A percentile compares a stretch with the other conserved stretches of the same genome.
These are phyloP conservation scores for Trissolcus brochymenae DNA, from an alignment of 2,888 invertebrate genomes.

Conservation along the genomic window DNA sequence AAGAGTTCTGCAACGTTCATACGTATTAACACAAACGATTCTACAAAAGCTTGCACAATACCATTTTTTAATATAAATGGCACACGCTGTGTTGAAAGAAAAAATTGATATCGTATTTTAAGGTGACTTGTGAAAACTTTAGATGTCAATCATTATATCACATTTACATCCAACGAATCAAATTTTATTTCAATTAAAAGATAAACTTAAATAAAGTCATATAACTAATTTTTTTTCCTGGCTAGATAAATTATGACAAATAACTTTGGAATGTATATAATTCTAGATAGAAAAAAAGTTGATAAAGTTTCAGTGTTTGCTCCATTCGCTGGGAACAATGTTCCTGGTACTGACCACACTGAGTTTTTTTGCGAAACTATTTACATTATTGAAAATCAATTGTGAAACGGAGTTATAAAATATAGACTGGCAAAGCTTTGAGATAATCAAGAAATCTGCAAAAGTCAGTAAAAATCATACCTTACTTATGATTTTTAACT, in stretches of 20 bases:
- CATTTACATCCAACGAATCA: background rate
- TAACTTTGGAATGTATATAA: background rate
- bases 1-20: too few species aligned
- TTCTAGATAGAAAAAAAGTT: constrained; percentile 28
- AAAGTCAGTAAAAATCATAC: background rate
- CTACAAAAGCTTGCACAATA: too few species aligned
- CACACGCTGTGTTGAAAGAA: background rate
- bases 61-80: background rate
- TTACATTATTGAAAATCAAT: constrained; percentile 20
- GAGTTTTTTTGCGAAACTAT: constrained; percentile 36
- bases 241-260: background rate
- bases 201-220: background rate
- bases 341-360: constrained; percentile 40
- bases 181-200: background rate
- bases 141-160: background rate
- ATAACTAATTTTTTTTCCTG: background rate
- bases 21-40: too few species aligned
- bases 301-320: constrained; percentile 19
- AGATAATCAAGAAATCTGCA: background rate
- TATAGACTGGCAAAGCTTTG: background rate
- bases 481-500: background rate
- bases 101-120: constrained; percentile 15
- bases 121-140: background rate
- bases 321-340: constrained; percentile 22
- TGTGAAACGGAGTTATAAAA: background rate